These are phyloP conservation scores for Drosophila lini DNA, from an alignment of 1,140 invertebrate genomes.

Conservation along the genomic window DNA sequence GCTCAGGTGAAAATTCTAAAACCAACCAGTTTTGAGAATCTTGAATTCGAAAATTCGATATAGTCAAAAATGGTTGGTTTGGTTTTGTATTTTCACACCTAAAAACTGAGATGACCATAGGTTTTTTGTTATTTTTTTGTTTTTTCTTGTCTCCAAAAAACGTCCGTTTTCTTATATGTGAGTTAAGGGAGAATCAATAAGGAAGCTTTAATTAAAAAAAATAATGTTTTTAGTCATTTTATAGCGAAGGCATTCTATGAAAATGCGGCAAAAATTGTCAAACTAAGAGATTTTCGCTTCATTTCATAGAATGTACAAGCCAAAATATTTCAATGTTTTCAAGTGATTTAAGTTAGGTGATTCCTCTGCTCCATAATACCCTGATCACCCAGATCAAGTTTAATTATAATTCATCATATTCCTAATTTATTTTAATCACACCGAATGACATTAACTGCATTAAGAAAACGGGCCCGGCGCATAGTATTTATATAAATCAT, in stretches of 20 bases:
- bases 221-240: not conserved
- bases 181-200: not conserved
- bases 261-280: not conserved
- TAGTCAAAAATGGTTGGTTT: conserved; percentile 78
- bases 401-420: not conserved
- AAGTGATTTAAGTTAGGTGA: no score
- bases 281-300: not conserved
- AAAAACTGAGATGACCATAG: conserved; percentile 3
- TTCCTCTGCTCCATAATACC: not conserved
- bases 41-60: conserved; percentile 50
- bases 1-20: conserved; percentile 67
- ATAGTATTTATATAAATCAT: not conserved
- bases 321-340: no score
- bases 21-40: conserved; percentile 75
- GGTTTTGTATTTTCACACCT: conserved; percentile 71
- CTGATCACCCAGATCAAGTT: not conserved
- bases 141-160: not conserved
- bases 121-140: not conserved
- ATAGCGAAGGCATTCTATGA: not conserved
- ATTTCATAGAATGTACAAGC: not conserved
- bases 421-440: not conserved
- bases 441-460: not conserved
- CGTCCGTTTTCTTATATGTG: conserved; percentile 12
- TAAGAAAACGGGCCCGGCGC: conserved; percentile 10
- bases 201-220: not conserved